These are phyloP conservation scores for Pelmatolapia mariae DNA, from an alignment of 2,113 vertebrate species.

Conservation along the genomic window DNA sequence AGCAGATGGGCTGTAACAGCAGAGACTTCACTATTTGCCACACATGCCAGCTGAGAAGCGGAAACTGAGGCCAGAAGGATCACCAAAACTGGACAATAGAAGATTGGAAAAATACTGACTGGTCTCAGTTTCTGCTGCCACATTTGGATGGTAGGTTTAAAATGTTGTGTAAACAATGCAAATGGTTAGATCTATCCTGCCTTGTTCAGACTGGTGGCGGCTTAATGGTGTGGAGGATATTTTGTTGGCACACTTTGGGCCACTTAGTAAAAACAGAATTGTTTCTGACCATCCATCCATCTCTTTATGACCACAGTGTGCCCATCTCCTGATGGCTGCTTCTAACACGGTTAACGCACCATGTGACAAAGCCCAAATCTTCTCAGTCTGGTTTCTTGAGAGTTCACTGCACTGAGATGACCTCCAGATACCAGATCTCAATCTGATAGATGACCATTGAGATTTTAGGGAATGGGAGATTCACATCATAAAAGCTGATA, in stretches of 20 bases:
- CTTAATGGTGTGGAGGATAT: neutral
- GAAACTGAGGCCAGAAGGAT: neutral
- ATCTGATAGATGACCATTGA: neutral
- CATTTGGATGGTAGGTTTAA: neutral
- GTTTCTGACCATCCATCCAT: neutral
- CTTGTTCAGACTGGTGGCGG: neutral
- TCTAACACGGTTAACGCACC: neutral
- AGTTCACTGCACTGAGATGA: neutral
- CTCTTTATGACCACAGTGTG: neutral
- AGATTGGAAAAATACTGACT: neutral
- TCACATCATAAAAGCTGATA: neutral
- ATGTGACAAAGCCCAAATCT: neutral
- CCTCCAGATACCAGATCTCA: neutral
- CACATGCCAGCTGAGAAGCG: neutral
- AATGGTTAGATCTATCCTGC: neutral
- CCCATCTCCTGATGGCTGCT: neutral
- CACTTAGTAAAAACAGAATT: neutral
- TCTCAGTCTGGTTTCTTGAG: neutral
- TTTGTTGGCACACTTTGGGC: neutral
- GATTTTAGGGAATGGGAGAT: neutral
- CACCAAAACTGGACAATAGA: neutral
- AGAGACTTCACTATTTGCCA: neutral
- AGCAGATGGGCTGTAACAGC: neutral
- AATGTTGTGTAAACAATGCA: neutral
- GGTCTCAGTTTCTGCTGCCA: neutral